Evolutionary conservation across 2,888 invertebrate genomes (phyloP).

Genomic region (Archips xylosteana): DNA sequence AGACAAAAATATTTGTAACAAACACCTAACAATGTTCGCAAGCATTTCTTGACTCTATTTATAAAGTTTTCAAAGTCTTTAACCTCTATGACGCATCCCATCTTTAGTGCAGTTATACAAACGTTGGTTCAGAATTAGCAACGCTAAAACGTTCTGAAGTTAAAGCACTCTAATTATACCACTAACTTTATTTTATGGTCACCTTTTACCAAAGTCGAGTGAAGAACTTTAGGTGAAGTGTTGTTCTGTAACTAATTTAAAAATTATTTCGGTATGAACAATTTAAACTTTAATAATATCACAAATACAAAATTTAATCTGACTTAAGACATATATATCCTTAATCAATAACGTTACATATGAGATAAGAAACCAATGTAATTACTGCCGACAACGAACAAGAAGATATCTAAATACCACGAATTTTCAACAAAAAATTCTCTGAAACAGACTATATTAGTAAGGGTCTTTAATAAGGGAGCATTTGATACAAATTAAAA

Average conservation of each 20-base stretch:
- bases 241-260: neutral
- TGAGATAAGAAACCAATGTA: no score
- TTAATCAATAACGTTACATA: no score
- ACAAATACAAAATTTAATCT: no score
- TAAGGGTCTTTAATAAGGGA: no score
- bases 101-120: constrained; percentile 15
- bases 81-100: neutral
- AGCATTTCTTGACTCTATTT: neutral
- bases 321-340: no score
- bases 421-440: no score
- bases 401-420: no score
- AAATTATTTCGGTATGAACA: neutral
- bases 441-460: no score
- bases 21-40: neutral
- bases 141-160: neutral
- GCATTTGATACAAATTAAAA: no score
- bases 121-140: constrained; percentile 28
- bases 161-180: neutral
- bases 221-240: neutral
- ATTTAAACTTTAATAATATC: neutral
- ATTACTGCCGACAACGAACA: no score
- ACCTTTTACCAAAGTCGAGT: constrained; percentile 12
- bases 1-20: no score
- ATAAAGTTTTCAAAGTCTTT: neutral
- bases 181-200: neutral